phyloP scores from a whole-genome alignment of 37 sponge, comb jelly and placozoan species.

The Haliclona indistincta region DNA sequence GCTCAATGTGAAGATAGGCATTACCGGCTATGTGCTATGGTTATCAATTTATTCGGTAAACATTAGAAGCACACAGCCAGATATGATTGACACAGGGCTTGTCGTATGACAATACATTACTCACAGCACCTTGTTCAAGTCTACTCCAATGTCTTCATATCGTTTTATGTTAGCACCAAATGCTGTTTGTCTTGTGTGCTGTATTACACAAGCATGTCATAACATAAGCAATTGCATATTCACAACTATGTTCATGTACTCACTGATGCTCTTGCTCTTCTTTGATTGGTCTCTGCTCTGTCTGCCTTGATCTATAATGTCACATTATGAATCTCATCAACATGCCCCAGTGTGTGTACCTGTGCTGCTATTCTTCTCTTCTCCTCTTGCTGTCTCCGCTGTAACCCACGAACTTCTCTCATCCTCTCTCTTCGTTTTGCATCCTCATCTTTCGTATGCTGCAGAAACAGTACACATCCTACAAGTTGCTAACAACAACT shows the following conservation, averaged over 20 bases:
- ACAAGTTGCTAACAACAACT: too few species aligned
- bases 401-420: not conserved
- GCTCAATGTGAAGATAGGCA: too few species aligned
- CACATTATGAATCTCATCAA: not conserved
- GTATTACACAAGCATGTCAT: not conserved
- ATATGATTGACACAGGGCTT: too few species aligned
- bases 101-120: too few species aligned
- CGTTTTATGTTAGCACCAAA: slow-evolving; percentile 4
- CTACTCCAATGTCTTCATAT: slow-evolving; percentile 26
- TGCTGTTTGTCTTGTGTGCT: slow-evolving; percentile 18
- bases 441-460: too few species aligned
- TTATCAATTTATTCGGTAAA: too few species aligned
- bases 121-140: slow-evolving; percentile 30
- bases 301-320: slow-evolving; percentile 21
- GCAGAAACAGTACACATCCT: too few species aligned
- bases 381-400: slow-evolving; percentile 15
- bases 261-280: slow-evolving; percentile 6
- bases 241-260: not conserved
- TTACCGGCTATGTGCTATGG: too few species aligned
- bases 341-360: not conserved
- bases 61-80: too few species aligned
- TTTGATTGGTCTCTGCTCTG: slow-evolving; percentile 5
- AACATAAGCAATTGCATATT: not conserved
- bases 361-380: slow-evolving; percentile 22
- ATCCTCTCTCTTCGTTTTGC: not conserved